Conservation (phyloP, 2,888 invertebrate genomes). For the Watsonalla cultraria region DNA sequence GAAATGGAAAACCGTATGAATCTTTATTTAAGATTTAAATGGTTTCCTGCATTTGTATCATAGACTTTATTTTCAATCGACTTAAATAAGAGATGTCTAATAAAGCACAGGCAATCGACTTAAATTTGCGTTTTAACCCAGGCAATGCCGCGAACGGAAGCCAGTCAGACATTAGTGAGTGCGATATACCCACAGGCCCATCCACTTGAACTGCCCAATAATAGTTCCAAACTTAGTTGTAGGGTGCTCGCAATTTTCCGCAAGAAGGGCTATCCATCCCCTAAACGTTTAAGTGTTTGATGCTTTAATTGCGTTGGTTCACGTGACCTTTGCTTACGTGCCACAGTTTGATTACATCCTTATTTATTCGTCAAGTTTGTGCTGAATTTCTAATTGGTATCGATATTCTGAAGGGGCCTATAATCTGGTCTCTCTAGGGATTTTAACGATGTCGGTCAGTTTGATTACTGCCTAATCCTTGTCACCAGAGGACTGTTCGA, state of each 20-base stretch:
- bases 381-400: neutral
- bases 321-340: constrained; percentile 16
- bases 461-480: too few relatives aligned
- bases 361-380: constrained; percentile 2
- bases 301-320: constrained; percentile 37
- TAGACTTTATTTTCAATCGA: too few relatives aligned
- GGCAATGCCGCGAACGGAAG: too few relatives aligned
- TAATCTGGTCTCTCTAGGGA: neutral
- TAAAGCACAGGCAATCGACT: too few relatives aligned
- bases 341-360: constrained; percentile 8
- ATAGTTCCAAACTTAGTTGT: constrained; percentile 6
- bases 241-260: constrained; percentile 40
- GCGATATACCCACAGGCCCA: neutral
- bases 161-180: too few relatives aligned
- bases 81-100: too few relatives aligned
- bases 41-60: too few relatives aligned
- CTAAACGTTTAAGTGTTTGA: constrained; percentile 41
- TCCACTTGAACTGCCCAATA: neutral
- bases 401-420: neutral
- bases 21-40: too few relatives aligned
- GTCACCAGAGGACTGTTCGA: too few relatives aligned
- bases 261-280: constrained; percentile 35
- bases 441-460: too few relatives aligned
- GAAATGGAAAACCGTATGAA: too few relatives aligned
- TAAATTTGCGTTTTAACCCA: too few relatives aligned